Evolutionary conservation across 2,797 vertebrate species (phyloP), one percentile per base, ranked within the genome.

Genomic region (Astyanax mexicanus): DNA sequence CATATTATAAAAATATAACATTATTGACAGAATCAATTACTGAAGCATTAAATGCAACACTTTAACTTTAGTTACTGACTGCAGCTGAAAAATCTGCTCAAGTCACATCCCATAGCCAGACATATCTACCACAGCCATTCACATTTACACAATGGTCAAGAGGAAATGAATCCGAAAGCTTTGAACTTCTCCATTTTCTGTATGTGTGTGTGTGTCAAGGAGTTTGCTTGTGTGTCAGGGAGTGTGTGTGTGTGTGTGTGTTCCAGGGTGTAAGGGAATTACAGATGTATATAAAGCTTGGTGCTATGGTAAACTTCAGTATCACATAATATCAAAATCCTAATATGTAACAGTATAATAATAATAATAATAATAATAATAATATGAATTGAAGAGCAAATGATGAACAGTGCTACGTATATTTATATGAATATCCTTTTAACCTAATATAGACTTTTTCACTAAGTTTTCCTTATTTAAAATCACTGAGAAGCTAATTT

Each of bases 151-250:
- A 32, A 65, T 78, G 42, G 66, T 62, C 42, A 83, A 79, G 61
- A 55, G 86, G 86, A 88, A 88, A 72, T 84, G 84, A 88, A 86
- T 85, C 81, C 76, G 81, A 84, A 86, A 85, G 79, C 73, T 84
- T 69, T 44, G 72, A 55, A 84, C 80, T 88, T 88, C 86, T 83
- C 74, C 73, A 80, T 79, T 84, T 83, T 21, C 6, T 75, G 27
- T 45, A 45, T 60, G 15, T 71, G 37, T 58, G 42, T 52, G 42
- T 60, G 42, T 64, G 61, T 23, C n/a, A n/a, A n/a, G n/a, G n/a
- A n/a, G n/a, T n/a, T n/a, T n/a, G 37, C 72, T 27, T 45, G 37
- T 51, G 80, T 75, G 64, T 64, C 71, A 72, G n/a, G n/a, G n/a
- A n/a, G n/a, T n/a, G n/a, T n/a, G 42, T 64, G 61, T 23, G 49